phyloP scores from a whole-genome alignment of 2,797 vertebrate genomes.

The Eulemur albifrons region DNA sequence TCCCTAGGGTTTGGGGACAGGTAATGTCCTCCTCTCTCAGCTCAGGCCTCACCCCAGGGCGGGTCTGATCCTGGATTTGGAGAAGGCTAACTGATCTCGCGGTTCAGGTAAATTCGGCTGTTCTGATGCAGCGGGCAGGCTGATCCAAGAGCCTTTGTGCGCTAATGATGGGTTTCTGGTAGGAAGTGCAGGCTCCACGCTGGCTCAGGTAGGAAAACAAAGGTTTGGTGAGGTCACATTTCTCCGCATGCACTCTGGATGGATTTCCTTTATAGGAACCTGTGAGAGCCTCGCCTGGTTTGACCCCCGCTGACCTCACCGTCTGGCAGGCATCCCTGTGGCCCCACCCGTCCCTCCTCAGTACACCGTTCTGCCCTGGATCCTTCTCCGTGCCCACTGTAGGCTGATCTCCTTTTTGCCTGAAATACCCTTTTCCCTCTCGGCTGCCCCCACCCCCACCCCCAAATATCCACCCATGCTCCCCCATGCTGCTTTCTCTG shows the following conservation, averaged over 20 bases:
- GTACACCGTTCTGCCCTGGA: too few species aligned
- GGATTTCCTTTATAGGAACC: background rate
- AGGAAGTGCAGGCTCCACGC: background rate
- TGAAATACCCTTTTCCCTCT: background rate
- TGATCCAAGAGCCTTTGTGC: background rate
- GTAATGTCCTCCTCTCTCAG: background rate
- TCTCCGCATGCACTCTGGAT: background rate
- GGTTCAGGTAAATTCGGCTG: background rate
- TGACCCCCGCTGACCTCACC: background rate
- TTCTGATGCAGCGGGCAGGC: background rate
- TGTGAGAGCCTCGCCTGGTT: background rate
- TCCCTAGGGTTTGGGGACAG: background rate
- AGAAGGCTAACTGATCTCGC: background rate
- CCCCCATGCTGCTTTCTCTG: background rate
- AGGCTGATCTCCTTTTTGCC: background rate
- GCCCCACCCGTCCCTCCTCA: too few species aligned
- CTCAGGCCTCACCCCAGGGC: background rate
- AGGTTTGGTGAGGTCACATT: background rate
- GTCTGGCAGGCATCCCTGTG: rapidly evolving
- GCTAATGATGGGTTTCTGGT: background rate
- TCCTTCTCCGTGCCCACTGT: background rate
- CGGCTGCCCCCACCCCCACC: too few species aligned
- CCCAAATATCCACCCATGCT: background rate
- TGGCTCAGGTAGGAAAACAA: background rate
- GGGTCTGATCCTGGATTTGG: background rate